Percentiles rank a stretch among this genome's conserved stretches.
Evolutionary conservation across 2,113 vertebrate species (phyloP).

Genomic region (Chloroceryle aenea): DNA sequence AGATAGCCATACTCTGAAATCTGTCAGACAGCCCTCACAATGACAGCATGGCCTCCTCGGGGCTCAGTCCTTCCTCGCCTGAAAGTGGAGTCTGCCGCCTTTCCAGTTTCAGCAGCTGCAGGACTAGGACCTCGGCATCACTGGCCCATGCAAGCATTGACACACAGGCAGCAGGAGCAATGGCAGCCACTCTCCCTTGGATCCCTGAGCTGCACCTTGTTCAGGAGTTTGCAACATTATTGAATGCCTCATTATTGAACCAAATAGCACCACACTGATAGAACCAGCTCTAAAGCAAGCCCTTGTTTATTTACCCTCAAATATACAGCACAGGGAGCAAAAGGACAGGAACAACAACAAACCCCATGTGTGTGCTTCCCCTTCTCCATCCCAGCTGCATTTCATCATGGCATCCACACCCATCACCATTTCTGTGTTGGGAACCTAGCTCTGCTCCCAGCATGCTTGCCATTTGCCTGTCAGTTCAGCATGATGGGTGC

Average conservation of each 20-base stretch:
- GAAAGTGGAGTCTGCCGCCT: background rate
- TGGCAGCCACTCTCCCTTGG: background rate
- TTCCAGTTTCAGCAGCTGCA: background rate
- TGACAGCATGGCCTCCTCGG: background rate
- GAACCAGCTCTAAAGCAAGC: background rate
- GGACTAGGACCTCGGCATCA: background rate
- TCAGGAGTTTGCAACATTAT: background rate
- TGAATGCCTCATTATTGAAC: background rate
- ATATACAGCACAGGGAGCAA: background rate
- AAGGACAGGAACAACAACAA: background rate
- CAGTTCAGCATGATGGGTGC: background rate
- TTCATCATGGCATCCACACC: background rate
- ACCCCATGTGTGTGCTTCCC: background rate
- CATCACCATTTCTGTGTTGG: background rate
- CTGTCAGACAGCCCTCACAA: background rate
- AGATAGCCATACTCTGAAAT: background rate
- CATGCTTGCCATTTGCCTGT: background rate
- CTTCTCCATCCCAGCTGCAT: background rate
- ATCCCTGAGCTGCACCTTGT: background rate
- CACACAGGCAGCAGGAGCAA: background rate
- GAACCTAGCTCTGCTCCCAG: background rate
- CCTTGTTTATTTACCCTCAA: background rate
- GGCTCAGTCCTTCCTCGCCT: background rate
- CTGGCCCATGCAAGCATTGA: rapidly evolving
- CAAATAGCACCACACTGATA: background rate